Conservation (phyloP, 2,797 vertebrate species). For the Mus caroli region DNA sequence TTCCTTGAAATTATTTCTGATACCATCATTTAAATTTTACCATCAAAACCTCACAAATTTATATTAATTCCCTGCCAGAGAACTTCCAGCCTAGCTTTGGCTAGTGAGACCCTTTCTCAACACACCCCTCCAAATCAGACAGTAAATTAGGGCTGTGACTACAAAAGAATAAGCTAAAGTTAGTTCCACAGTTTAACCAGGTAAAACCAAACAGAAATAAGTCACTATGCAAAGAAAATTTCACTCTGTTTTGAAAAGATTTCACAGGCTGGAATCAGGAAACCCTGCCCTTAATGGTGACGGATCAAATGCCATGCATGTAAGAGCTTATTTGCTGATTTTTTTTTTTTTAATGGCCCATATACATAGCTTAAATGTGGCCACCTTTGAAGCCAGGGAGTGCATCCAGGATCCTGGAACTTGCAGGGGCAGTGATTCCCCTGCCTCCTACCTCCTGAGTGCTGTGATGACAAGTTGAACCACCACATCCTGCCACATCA, state of each 20-base stretch:
- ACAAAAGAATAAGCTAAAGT: slow-evolving; percentile 9
- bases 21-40: slow-evolving; percentile 71
- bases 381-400: slow-evolving; percentile 27
- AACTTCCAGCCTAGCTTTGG: neutral
- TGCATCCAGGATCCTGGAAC: neutral
- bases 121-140: neutral
- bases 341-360: neutral
- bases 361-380: slow-evolving; percentile 13
- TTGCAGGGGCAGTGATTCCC: neutral
- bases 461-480: neutral
- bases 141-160: neutral
- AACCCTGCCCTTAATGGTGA: neutral
- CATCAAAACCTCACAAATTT: slow-evolving; percentile 64
- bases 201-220: slow-evolving; percentile 57
- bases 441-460: neutral
- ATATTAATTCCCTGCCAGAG: slow-evolving; percentile 50
- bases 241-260: slow-evolving; percentile 57
- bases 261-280: neutral
- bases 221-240: slow-evolving; percentile 32
- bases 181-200: slow-evolving; percentile 52
- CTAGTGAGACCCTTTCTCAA: neutral
- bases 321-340: neutral
- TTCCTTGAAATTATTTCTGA: slow-evolving; percentile 72
- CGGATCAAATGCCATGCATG: neutral
- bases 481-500: neutral